A percentile compares a stretch with the other conserved stretches of the same genome.
These are phyloP conservation scores for Siniperca chuatsi DNA, from an alignment of 2,113 vertebrate genomes.

Conservation along the genomic window DNA sequence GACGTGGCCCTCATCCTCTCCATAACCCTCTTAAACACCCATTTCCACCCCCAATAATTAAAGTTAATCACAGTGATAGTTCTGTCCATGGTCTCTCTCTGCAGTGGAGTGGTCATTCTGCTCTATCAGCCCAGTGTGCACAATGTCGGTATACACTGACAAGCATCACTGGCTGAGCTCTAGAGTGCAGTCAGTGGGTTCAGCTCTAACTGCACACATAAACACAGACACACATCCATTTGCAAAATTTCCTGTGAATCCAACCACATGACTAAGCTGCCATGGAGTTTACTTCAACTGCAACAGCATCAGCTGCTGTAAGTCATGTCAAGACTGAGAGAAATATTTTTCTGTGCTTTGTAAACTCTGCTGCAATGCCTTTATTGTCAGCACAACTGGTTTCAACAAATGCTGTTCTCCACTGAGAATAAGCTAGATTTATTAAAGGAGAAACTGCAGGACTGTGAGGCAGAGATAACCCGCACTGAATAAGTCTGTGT, in stretches of 20 bases:
- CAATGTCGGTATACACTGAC: slow-evolving; percentile 12
- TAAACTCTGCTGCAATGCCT: slow-evolving; percentile 47
- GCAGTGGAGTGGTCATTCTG: slow-evolving; percentile 70
- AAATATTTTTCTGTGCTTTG: slow-evolving; percentile 23
- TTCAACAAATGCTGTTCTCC: slow-evolving; percentile 54
- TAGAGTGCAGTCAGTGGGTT: slow-evolving; percentile 50
- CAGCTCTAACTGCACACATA: slow-evolving; percentile 33
- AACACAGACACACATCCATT: slow-evolving; percentile 47
- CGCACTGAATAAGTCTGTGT: slow-evolving; percentile 5
- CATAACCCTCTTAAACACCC: slow-evolving; percentile 73
- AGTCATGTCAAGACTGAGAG: slow-evolving; percentile 31
- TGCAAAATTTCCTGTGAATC: slow-evolving; percentile 38
- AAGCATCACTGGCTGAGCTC: slow-evolving; percentile 49
- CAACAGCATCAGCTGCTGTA: slow-evolving; percentile 11
- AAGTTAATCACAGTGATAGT: slow-evolving; percentile 79
- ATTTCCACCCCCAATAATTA: slow-evolving; percentile 78
- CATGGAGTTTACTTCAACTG: slow-evolving; percentile 31
- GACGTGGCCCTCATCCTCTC: slow-evolving; percentile 69
- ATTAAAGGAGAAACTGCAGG: slow-evolving; percentile 50
- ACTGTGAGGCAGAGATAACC: slow-evolving; percentile 63
- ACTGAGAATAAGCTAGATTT: slow-evolving; percentile 35
- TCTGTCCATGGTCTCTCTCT: slow-evolving; percentile 62
- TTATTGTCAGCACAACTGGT: slow-evolving; percentile 48
- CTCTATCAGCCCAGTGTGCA: slow-evolving; percentile 52
- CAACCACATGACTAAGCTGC: slow-evolving; percentile 47